These are phyloP conservation scores for Euura lappo DNA, from an alignment of 1,140 invertebrate genomes.

Conservation along the genomic window DNA sequence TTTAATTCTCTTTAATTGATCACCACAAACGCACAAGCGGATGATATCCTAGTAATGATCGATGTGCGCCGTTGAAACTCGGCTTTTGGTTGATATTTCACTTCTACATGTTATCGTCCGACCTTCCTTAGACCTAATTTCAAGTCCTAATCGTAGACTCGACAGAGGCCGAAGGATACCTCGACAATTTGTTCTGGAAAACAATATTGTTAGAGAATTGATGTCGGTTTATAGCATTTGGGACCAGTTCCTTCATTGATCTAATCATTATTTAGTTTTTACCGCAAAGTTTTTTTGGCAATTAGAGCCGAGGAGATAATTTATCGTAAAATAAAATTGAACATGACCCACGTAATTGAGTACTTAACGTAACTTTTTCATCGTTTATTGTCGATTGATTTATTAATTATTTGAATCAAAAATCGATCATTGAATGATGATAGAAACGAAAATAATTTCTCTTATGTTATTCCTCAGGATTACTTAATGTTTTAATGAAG, in stretches of 20 bases:
- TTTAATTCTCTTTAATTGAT: not conserved
- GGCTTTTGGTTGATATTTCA: not conserved
- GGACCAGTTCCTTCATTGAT: not conserved
- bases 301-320: not conserved
- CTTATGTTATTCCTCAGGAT: not conserved
- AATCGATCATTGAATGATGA: no score
- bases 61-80: not conserved
- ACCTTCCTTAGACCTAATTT: not conserved
- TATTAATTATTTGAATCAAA: no score
- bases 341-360: not conserved
- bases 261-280: not conserved
- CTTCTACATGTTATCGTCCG: not conserved
- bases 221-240: not conserved
- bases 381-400: no score
- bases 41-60: not conserved
- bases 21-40: not conserved
- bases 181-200: conserved; percentile 11
- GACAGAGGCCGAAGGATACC: not conserved
- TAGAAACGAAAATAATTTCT: not conserved
- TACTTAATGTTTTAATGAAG: not conserved
- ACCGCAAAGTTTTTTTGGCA: not conserved
- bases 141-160: not conserved
- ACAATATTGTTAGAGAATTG: conserved; percentile 2
- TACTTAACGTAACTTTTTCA: not conserved
- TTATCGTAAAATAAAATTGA: not conserved